Percentiles rank a stretch among this genome's conserved stretches.
Conservation (phyloP, 2,888 invertebrate species). For the Athripsodes cinereus region DNA sequence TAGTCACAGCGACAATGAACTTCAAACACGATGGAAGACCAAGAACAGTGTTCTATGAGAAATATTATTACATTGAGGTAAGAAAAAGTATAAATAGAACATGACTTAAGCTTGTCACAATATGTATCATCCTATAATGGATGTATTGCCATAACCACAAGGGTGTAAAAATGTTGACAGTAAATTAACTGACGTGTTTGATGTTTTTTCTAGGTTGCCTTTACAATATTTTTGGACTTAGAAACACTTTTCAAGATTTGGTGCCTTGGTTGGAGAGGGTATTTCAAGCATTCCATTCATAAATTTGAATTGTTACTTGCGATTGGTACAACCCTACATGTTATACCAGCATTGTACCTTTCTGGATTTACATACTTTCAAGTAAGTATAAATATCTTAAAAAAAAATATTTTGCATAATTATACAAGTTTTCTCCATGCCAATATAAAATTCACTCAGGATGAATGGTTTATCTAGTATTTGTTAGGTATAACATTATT, state of each 20-base stretch:
- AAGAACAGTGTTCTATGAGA: slow-evolving; percentile 75
- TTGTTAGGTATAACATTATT: too few species aligned
- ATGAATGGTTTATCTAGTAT: too few species aligned
- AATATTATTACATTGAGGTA: slow-evolving; percentile 90
- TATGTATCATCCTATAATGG: not conserved
- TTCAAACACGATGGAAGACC: slow-evolving; percentile 88
- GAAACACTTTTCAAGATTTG: slow-evolving; percentile 96
- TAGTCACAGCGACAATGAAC: slow-evolving; percentile 92
- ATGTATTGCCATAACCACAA: not conserved
- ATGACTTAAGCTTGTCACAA: not conserved
- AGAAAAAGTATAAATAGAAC: slow-evolving; percentile 4
- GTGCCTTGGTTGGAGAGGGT: slow-evolving; percentile 93
- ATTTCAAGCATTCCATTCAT: slow-evolving; percentile 93
- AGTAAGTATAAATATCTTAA: slow-evolving; percentile 51
- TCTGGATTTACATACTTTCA: slow-evolving; percentile 96
- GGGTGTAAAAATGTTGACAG: not conserved
- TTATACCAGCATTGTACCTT: slow-evolving; percentile 87
- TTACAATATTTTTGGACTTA: slow-evolving; percentile 89
- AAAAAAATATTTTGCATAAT: too few species aligned
- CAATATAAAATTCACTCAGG: too few species aligned
- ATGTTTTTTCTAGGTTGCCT: slow-evolving; percentile 62
- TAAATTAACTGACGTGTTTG: too few species aligned
- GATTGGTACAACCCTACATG: slow-evolving; percentile 89
- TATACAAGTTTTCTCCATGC: too few species aligned
- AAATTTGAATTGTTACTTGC: slow-evolving; percentile 94